Conservation (phyloP, 2,113 vertebrate species). For the Ovis aries region ARS-UI_Ramb_v3.0 NC_056057.1:89559501-89560000, state of each 20-base stretch:
- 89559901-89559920: background rate
- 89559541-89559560: background rate
- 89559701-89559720: background rate
- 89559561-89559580: background rate
- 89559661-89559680: background rate
- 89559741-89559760: background rate
- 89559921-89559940: background rate
- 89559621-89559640: background rate
- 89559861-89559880: background rate
- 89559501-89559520: background rate
- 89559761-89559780: background rate
- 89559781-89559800: background rate
- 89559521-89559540: background rate
- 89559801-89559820: background rate
- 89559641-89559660: background rate
- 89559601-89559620: background rate
- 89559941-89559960: background rate
- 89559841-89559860: background rate
- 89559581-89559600: background rate
- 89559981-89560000: background rate
- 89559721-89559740: background rate
- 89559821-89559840: background rate
- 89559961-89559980: background rate
- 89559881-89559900: background rate
- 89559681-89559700: background rate